phyloP scores from a whole-genome alignment of 2,888 invertebrate species.

The Sylvicola fuscatus region DNA sequence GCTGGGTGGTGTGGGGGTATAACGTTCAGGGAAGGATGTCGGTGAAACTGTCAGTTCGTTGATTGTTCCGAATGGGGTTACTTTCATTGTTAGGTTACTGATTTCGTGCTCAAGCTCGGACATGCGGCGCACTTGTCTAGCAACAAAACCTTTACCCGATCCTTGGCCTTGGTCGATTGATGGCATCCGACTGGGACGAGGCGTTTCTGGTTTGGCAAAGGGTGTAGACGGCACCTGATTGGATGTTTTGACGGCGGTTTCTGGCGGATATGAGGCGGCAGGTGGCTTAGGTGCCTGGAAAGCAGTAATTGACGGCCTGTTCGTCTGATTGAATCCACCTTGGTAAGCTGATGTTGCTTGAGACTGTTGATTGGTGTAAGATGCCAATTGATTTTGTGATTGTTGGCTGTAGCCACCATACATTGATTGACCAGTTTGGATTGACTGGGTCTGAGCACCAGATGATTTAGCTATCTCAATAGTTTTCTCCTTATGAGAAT shows the following conservation, averaged over 20 bases:
- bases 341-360: too few relatives aligned
- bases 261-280: too few relatives aligned
- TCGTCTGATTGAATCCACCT: too few relatives aligned
- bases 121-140: conserved; percentile 20
- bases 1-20: background rate
- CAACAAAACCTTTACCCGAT: conserved; percentile 18
- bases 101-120: conserved; percentile 23
- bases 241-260: background rate
- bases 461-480: conserved; percentile 37
- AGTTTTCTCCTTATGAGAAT: conserved; percentile 38
- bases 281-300: too few relatives aligned
- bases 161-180: conserved; percentile 10
- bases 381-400: too few relatives aligned
- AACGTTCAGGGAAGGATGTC: background rate
- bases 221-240: background rate
- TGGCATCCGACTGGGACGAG: background rate
- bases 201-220: background rate
- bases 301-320: too few relatives aligned
- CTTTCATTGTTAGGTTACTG: conserved; percentile 8
- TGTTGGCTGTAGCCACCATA: too few relatives aligned
- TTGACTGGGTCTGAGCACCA: conserved; percentile 5
- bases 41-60: too few relatives aligned
- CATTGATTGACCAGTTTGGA: background rate
- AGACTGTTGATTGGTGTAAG: too few relatives aligned
- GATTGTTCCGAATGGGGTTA: too few relatives aligned